Evolutionary conservation across 2,888 invertebrate species (phyloP).

Genomic region (Leptinotarsa tumamoca): DNA sequence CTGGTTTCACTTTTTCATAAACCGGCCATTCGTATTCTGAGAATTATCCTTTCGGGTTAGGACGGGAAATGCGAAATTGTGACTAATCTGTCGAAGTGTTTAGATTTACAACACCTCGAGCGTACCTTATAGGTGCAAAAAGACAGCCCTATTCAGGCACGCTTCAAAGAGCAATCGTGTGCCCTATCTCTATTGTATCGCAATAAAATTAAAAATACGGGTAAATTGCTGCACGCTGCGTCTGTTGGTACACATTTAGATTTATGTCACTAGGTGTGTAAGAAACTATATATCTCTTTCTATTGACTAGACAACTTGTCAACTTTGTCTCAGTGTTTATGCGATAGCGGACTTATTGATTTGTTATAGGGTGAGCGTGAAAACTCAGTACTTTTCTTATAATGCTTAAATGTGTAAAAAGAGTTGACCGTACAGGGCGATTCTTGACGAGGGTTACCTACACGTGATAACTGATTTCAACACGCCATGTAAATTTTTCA

Average conservation of each 20-base stretch:
- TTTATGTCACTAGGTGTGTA: slow-evolving; percentile 49
- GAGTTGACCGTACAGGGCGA: too few relatives aligned
- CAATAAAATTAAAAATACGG: slow-evolving; percentile 40
- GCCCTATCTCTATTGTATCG: slow-evolving; percentile 21
- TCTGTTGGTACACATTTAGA: slow-evolving; percentile 52
- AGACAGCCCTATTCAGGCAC: slow-evolving; percentile 17
- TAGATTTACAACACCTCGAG: slow-evolving; percentile 1
- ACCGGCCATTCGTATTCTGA: background rate
- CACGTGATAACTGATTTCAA: too few relatives aligned
- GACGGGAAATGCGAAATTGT: background rate
- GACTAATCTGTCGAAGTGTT: background rate
- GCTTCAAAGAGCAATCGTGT: slow-evolving; percentile 18
- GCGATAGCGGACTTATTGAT: background rate
- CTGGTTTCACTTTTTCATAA: too few relatives aligned
- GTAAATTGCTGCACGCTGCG: slow-evolving; percentile 47
- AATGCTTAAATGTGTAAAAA: too few relatives aligned
- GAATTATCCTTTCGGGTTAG: background rate
- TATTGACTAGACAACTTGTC: slow-evolving; percentile 1
- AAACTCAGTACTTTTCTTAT: background rate
- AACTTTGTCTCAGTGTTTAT: background rate
- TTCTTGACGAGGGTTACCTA: too few relatives aligned
- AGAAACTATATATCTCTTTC: slow-evolving; percentile 42
- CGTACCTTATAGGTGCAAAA: slow-evolving; percentile 15
- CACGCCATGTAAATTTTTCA: too few relatives aligned
- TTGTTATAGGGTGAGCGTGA: background rate